Percentiles rank a stretch among this genome's conserved stretches.
phyloP scores from a whole-genome alignment of 2,113 vertebrate species.

The Brachionichthys hirsutus region DNA sequence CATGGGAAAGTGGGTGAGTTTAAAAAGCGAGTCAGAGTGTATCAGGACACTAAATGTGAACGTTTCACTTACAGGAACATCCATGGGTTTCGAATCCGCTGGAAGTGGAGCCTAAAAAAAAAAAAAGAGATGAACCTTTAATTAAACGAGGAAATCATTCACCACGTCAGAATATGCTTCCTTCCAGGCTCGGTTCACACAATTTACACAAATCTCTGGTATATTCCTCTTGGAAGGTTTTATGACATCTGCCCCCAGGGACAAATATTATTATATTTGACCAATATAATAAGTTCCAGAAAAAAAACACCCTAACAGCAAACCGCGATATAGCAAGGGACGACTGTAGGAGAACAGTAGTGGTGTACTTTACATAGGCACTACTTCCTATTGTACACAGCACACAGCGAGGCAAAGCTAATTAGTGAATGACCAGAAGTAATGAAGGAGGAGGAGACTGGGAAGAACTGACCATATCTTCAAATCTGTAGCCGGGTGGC shows the following conservation, averaged over 20 bases:
- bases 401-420: not conserved
- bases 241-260: too few relatives aligned
- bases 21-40: not conserved
- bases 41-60: not conserved
- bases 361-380: too few relatives aligned
- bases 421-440: not conserved
- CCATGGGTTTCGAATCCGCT: conserved; percentile 54
- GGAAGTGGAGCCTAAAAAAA: conserved; percentile 48
- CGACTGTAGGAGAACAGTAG: too few relatives aligned
- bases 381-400: not conserved
- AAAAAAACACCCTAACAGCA: too few relatives aligned
- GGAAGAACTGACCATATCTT: conserved; percentile 72
- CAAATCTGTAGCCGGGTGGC: conserved; percentile 72
- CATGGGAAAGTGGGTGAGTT: not conserved
- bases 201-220: too few relatives aligned
- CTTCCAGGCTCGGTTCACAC: not conserved
- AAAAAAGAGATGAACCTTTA: not conserved
- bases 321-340: too few relatives aligned
- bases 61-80: conserved; percentile 62
- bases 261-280: too few relatives aligned
- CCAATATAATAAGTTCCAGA: too few relatives aligned
- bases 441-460: not conserved
- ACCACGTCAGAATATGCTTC: not conserved
- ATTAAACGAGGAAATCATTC: not conserved
- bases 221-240: too few relatives aligned